A percentile compares a stretch with the other conserved stretches of the same genome.
Conservation (phyloP, 2,888 invertebrate species). For the Tortrix viridana region DNA sequence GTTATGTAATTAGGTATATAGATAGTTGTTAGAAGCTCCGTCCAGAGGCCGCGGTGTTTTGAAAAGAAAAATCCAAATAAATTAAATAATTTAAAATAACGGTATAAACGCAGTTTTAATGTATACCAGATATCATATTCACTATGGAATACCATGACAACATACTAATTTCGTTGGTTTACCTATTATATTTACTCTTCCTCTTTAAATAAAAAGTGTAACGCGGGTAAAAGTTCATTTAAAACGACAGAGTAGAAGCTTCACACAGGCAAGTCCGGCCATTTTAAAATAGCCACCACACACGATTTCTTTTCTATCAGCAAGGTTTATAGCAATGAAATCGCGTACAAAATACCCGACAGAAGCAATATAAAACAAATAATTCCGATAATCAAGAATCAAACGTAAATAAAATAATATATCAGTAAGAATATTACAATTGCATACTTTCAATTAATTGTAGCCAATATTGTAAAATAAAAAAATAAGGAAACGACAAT, state of each 20-base stretch:
- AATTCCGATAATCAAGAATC: slow-evolving; percentile 21
- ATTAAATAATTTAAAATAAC: neutral
- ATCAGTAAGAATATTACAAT: slow-evolving; percentile 27
- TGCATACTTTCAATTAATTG: slow-evolving; percentile 26
- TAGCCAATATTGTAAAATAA: slow-evolving; percentile 49
- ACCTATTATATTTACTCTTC: slow-evolving; percentile 5
- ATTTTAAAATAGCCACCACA: slow-evolving; percentile 14
- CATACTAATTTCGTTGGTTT: slow-evolving; percentile 6
- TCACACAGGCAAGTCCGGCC: neutral
- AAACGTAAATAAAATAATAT: slow-evolving; percentile 25
- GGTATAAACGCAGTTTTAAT: neutral
- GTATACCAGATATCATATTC: slow-evolving; percentile 14
- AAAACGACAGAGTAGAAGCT: slow-evolving; percentile 14
- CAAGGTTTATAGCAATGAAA: slow-evolving; percentile 20
- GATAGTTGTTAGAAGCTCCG: slow-evolving; percentile 54
- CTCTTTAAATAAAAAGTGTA: slow-evolving; percentile 10
- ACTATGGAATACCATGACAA: neutral
- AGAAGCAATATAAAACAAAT: slow-evolving; percentile 35
- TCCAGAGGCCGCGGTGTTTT: slow-evolving; percentile 56
- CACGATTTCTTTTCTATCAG: slow-evolving; percentile 8
- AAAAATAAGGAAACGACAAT: slow-evolving; percentile 50
- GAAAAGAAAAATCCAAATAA: slow-evolving; percentile 14
- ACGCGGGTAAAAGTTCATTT: slow-evolving; percentile 2
- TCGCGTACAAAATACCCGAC: slow-evolving; percentile 26
- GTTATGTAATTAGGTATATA: slow-evolving; percentile 43